Evolutionary conservation across 2,113 vertebrate species (phyloP), one percentile per base, ranked within the genome.

Genomic region (Chiloscyllium plagiosum): DNA sequence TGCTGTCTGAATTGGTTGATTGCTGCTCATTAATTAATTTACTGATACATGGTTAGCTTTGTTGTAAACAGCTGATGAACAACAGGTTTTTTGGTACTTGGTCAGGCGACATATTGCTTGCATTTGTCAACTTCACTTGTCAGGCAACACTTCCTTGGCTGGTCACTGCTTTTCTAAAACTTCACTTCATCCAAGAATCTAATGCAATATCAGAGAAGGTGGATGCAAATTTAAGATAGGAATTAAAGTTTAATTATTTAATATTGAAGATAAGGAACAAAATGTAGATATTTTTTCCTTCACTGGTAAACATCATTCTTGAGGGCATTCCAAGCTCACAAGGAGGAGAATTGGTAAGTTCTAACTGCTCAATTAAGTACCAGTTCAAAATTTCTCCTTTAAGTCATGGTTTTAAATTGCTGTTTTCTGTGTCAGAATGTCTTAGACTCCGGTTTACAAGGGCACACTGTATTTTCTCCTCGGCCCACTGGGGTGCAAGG

Each of bases 281-380:
- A 37, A 87, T 37, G 8, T 66, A 87, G 69, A 65, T n/a, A 52
- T 33, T 37, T 96, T 97, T 86, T 97, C 98, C 98, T 99, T 97
- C 97, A 98, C 94, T 96, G 0, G 4, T 12, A 0, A 72, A 99
- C 98, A 50, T 99, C 99, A 4, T 99, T 99, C 97, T 96, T 99
- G 96, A 97, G 98, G 96, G 99, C 98, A 0, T 99, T 99, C 97
- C 99, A 99, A 97, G 98, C 98, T 4, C 99, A 99, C 96, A 99
- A 99, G 97, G 99, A 99, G 96, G 99, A 99, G 97, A 99, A 99
- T 97, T 99, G 99, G 99, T 99, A 96, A 98, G 98, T 97, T 29
- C 42, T 29, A 93, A n/a, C 20, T 61, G 47, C 85, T 70, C 0
- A 26, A 26, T 72, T 70, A 26, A 70, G 72, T 13, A 52, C 26